Evolutionary conservation across 2,113 vertebrate genomes (phyloP).

Genomic region (Hiodon tergisus): DNA sequence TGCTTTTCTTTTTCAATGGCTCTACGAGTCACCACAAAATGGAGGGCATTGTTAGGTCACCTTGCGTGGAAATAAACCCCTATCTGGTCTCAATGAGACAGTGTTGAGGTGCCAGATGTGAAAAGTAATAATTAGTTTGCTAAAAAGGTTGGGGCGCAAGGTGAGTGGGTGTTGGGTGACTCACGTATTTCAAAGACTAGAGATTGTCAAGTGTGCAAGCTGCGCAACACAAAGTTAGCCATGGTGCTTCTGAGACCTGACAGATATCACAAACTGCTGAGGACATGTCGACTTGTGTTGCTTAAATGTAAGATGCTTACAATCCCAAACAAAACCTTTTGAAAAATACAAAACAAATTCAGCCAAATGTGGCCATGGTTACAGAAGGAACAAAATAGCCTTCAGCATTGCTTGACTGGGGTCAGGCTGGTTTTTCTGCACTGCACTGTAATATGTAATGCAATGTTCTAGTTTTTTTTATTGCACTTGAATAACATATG

Average conservation of each 20-base stretch:
- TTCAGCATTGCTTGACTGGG: no score
- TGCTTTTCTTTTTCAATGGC: conserved; percentile 8
- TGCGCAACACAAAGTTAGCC: not conserved
- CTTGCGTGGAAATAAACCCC: not conserved
- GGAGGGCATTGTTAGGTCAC: conserved; percentile 6
- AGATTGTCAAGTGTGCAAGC: not conserved
- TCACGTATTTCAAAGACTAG: not conserved
- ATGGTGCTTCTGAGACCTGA: no score
- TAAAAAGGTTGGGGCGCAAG: not conserved
- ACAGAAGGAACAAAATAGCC: no score
- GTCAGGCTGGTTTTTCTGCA: no score
- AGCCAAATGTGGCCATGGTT: no score
- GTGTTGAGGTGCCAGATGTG: not conserved
- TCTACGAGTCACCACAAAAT: conserved; percentile 13
- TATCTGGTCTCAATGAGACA: not conserved
- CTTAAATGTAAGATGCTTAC: not conserved
- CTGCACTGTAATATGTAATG: no score
- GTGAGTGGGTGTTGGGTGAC: not conserved
- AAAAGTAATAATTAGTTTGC: not conserved
- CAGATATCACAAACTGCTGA: no score
- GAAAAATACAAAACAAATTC: no score
- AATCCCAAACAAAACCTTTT: no score
- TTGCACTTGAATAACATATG: no score
- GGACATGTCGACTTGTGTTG: not conserved
- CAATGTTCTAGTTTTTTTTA: no score